phyloP scores from a whole-genome alignment of 2,113 vertebrate genomes.

The Xenus cinereus region DNA sequence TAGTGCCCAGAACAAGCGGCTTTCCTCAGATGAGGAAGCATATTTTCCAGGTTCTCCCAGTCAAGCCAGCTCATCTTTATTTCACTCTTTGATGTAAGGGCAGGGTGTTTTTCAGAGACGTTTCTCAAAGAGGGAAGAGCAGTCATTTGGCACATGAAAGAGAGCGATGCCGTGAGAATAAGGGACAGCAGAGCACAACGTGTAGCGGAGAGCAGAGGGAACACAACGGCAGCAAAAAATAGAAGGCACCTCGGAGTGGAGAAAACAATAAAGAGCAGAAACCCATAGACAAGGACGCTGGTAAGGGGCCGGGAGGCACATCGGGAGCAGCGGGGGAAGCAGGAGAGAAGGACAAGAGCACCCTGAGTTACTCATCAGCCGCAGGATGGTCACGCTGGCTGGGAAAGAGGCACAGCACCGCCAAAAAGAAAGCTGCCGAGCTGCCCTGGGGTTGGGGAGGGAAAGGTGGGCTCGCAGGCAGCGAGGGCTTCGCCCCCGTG shows the following conservation, averaged over 20 bases:
- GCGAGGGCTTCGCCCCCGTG: fast-evolving
- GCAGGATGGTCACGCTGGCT: not conserved
- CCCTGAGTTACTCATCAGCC: not conserved
- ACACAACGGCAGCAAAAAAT: not conserved
- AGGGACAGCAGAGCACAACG: not conserved
- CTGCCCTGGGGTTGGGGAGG: not conserved
- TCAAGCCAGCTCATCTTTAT: constrained; percentile 6
- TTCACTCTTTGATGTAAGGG: constrained; percentile 36
- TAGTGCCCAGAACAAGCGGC: not conserved
- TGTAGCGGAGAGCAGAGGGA: not conserved
- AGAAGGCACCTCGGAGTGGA: not conserved
- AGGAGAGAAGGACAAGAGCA: not conserved
- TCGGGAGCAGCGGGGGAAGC: fast-evolving
- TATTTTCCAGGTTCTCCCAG: constrained; percentile 11
- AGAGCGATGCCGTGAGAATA: not conserved
- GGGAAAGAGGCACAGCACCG: not conserved
- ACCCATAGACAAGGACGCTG: not conserved
- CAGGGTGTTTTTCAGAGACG: not conserved
- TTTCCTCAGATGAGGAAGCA: not conserved
- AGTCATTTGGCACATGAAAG: constrained; percentile 34
- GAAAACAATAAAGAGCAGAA: not conserved
- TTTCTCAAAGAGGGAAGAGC: constrained; percentile 4
- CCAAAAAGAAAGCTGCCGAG: not conserved
- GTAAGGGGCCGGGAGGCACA: not conserved
- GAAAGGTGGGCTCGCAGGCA: not conserved